phyloP scores from a whole-genome alignment of 2,797 vertebrate species.

The Thaleichthys pacificus region DNA sequence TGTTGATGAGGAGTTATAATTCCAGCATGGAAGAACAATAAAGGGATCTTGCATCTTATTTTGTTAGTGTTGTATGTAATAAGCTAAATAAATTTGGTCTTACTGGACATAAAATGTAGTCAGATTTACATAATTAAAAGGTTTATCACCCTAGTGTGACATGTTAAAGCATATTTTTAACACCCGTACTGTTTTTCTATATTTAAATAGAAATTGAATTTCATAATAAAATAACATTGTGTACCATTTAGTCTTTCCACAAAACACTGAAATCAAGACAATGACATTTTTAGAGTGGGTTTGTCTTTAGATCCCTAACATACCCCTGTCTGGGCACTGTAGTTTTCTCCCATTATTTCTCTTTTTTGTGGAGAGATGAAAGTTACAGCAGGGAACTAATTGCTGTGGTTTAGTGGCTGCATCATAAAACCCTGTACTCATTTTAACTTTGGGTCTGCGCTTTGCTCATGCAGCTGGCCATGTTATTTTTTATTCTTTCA shows the following conservation, averaged over 20 bases:
- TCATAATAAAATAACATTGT: neutral
- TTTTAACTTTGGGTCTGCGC: slow-evolving; percentile 66
- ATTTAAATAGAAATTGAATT: neutral
- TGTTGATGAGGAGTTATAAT: slow-evolving; percentile 43
- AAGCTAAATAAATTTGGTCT: too few species aligned
- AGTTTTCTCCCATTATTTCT: slow-evolving; percentile 57
- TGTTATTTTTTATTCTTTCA: slow-evolving; percentile 70
- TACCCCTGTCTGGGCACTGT: slow-evolving; percentile 51
- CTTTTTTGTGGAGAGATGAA: slow-evolving; percentile 78
- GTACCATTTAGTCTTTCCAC: neutral
- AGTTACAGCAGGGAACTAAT: slow-evolving; percentile 76
- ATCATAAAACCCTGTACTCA: slow-evolving; percentile 63
- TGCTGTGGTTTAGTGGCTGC: slow-evolving; percentile 74
- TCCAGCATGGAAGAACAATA: too few species aligned
- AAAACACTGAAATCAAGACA: neutral
- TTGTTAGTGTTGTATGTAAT: too few species aligned
- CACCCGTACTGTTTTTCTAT: too few species aligned
- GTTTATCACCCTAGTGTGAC: too few species aligned
- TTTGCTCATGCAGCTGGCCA: slow-evolving; percentile 58
- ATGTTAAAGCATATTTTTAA: too few species aligned
- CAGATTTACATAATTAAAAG: too few species aligned
- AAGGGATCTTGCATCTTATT: too few species aligned
- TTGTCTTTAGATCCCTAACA: slow-evolving; percentile 36
- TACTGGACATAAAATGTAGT: too few species aligned
- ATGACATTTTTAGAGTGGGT: slow-evolving; percentile 18